Percentiles rank a stretch among this genome's conserved stretches.
phyloP scores from a whole-genome alignment of 1,140 invertebrate species.

The Hyles vespertilio region DNA sequence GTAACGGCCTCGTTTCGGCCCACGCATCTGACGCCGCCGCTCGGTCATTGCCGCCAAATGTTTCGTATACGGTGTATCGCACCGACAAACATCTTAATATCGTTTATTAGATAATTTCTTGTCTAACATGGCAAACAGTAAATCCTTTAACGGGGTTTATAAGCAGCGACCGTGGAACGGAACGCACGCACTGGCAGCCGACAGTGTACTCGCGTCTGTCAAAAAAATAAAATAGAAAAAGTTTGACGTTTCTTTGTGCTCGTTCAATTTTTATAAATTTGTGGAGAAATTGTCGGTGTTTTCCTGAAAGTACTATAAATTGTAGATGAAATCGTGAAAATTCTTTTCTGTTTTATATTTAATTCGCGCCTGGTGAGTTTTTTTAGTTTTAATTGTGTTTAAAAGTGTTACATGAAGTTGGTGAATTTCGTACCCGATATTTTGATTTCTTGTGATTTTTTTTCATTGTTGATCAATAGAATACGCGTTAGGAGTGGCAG shows the following conservation, averaged over 20 bases:
- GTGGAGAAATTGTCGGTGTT: too few species aligned
- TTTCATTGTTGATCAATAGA: too few species aligned
- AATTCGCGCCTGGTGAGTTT: too few species aligned
- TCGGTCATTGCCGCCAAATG: conserved; percentile 56
- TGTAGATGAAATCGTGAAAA: too few species aligned
- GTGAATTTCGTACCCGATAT: too few species aligned
- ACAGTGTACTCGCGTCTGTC: conserved; percentile 33
- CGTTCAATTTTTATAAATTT: conserved; percentile 10
- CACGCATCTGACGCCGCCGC: conserved; percentile 41
- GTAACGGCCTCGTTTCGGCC: conserved; percentile 55
- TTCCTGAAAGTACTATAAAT: too few species aligned
- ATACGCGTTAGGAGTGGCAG: too few species aligned
- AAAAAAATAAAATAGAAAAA: conserved; percentile 49
- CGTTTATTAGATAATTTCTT: not conserved
- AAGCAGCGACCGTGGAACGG: conserved; percentile 55
- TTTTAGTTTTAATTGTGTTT: too few species aligned
- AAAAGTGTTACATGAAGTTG: too few species aligned
- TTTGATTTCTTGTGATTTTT: too few species aligned
- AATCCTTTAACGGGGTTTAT: not conserved
- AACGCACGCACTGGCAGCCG: conserved; percentile 54
- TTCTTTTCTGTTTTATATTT: too few species aligned
- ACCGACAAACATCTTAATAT: conserved; percentile 12
- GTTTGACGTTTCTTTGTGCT: conserved; percentile 53
- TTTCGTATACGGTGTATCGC: conserved; percentile 15
- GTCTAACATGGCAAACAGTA: not conserved